Evolutionary conservation across 2,797 vertebrate genomes (phyloP), one percentile per base, ranked within the genome.

Genomic region (Dermochelys coriacea): DNA sequence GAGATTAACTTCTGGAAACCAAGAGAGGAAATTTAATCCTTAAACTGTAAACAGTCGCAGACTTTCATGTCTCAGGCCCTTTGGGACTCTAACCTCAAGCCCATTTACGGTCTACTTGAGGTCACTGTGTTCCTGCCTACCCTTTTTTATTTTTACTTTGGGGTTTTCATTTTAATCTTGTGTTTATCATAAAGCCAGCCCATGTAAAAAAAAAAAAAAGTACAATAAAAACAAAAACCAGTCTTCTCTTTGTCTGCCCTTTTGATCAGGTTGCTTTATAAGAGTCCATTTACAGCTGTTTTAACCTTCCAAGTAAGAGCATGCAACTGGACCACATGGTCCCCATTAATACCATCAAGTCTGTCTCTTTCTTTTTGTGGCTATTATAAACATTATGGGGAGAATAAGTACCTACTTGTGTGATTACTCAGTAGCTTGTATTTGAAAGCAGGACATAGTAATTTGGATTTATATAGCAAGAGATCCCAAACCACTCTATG

Each of bases 51-150:
- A 68, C 1, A 0, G 54, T 54, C 37, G n/a, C 55, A 21, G 27
- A 3, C n/a, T 83, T 82, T 68, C 16, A 45, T 50, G 81, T 79
- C 41, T 54, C 93, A 54, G 52, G 14, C 45, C 41, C 45, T 80
- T 19, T 79, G n/a, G n/a, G 93, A 51, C 14, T 16, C 29, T 6
- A 87, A 4, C 54, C 85, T 77, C n/a, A 45, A 84, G 68, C 85
- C 90, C 23, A 12, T 1, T 47, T 82, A 79, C 57, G 74, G 85
- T 89, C 80, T 57, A 41, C 80, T 5, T 0, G 93, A 95, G 95
- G 96, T 93, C 84, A 84, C 80, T 45, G 49, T 16, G 89, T 85
- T 93, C 96, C 82, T 93, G 93, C 86, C 89, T 88, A 94, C 74
- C 88, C 89, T 93, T 52, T 31, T 27, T 57, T 59, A 34, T 78